These are phyloP conservation scores for Megathymus violae DNA, from an alignment of 1,140 invertebrate genomes.

Conservation along the genomic window DNA sequence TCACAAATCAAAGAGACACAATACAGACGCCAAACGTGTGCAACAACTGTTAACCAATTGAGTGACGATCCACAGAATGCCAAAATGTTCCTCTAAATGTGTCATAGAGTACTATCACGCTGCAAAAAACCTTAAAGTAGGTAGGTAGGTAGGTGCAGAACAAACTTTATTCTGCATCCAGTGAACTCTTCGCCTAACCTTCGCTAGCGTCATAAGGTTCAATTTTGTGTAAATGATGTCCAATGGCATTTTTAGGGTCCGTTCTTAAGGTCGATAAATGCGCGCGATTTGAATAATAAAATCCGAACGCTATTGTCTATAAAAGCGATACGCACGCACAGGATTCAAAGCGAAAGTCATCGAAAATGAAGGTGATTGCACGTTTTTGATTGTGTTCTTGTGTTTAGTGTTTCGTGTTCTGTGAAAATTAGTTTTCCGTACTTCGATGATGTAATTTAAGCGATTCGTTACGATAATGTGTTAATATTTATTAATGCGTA, in stretches of 20 bases:
- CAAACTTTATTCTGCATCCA: conserved; percentile 4
- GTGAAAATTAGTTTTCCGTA: conserved; percentile 33
- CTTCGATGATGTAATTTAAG: conserved; percentile 17
- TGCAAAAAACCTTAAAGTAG: conserved; percentile 17
- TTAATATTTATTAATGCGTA: neutral
- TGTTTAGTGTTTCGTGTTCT: conserved; percentile 38
- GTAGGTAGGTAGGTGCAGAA: no score
- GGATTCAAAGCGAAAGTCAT: conserved; percentile 59
- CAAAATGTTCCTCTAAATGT: conserved; percentile 28
- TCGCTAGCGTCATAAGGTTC: conserved; percentile 1
- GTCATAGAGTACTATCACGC: conserved; percentile 22
- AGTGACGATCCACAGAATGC: conserved; percentile 34
- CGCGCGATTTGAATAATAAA: conserved; percentile 64
- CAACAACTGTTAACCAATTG: conserved; percentile 35
- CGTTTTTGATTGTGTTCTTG: conserved; percentile 56
- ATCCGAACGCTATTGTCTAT: conserved; percentile 66
- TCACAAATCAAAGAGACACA: conserved; percentile 28
- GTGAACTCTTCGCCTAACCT: neutral
- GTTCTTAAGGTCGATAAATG: conserved; percentile 58
- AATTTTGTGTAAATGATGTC: conserved; percentile 4
- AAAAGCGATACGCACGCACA: conserved; percentile 58
- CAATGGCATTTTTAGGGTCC: conserved; percentile 28
- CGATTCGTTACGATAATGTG: conserved; percentile 4
- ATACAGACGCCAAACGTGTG: conserved; percentile 34
- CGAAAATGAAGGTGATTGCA: conserved; percentile 80